Evolutionary conservation across 2,113 vertebrate genomes (phyloP), one percentile per base, ranked within the genome.

Genomic region (Pelvicachromis taeniatus): DNA sequence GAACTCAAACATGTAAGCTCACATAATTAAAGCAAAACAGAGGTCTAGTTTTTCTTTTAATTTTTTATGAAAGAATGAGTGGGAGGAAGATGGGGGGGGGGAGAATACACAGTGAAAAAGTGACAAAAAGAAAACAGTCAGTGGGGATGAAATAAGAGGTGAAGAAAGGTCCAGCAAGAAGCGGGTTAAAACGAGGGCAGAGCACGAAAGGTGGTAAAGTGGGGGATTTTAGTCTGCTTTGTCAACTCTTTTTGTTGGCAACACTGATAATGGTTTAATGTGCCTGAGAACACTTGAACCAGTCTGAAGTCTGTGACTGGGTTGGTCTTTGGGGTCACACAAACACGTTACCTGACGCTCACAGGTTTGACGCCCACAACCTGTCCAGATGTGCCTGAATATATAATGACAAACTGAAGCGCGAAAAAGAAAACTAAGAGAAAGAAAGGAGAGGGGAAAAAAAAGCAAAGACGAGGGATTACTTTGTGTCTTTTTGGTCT

Each of bases 211-310:
- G 33, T 9, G 29, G 61, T 73, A 58, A 56, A 79, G 23, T 31
- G 54, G 19, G 70, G 82, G 79, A 81, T 83, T 88, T 82, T 31
- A 56, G 78, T 19, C 80, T 63, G 65, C 85, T 85, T 89, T 84
- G 84, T 77, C 50, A 26, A n/a, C 87, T 93, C 88, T 91, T 94
- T 89, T 77, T 11, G 59, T 91, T 91, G 90, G 88, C 80, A 7
- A n/a, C 21, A 80, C 84, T 81, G 83, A 89, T 91, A 94, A 94
- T 91, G 84, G 88, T 86, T 89, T 92, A 92, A 93, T 91, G 92
- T 78, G 85, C 65, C 77, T 75, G 84, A 85, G 82, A 92, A 93
- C 50, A 87, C 87, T 82, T 86, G 81, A 87, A 85, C 65, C 85
- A 86, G 87, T 89, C 84, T 89, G 80, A 92, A 55, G 81, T 16